Percentiles rank a stretch among this genome's conserved stretches.
Conservation (phyloP, 2,797 vertebrate species). For the Centropyge bicolor region DNA sequence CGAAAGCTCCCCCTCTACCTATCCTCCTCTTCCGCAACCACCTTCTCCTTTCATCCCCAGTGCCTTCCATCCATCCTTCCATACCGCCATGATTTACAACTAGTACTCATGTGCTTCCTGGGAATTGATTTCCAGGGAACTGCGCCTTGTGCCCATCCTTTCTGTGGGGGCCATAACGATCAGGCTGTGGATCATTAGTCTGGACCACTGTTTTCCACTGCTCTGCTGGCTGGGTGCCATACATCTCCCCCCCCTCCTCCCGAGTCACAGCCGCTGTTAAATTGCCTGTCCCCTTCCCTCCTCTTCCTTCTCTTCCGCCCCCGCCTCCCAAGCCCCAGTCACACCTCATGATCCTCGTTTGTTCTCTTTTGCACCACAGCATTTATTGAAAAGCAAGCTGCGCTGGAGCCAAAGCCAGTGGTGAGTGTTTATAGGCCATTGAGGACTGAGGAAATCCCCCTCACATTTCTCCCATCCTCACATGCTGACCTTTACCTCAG, state of each 20-base stretch:
- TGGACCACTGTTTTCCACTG: slow-evolving; percentile 85
- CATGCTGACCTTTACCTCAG: slow-evolving; percentile 57
- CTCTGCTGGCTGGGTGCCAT: slow-evolving; percentile 81
- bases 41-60: slow-evolving; percentile 65
- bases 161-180: slow-evolving; percentile 86
- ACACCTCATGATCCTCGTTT: slow-evolving; percentile 80
- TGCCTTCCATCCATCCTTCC: slow-evolving; percentile 70
- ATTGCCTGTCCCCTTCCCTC: slow-evolving; percentile 73
- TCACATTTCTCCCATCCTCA: slow-evolving; percentile 8
- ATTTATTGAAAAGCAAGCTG: slow-evolving; percentile 77
- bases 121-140: slow-evolving; percentile 87
- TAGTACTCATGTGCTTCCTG: slow-evolving; percentile 78
- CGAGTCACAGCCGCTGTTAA: slow-evolving; percentile 71
- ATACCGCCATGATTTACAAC: slow-evolving; percentile 82
- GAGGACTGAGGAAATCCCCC: slow-evolving; percentile 52
- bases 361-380: slow-evolving; percentile 77
- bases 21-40: slow-evolving; percentile 66
- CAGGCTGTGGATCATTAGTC: slow-evolving; percentile 87
- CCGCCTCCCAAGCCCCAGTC: slow-evolving; percentile 57
- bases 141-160: slow-evolving; percentile 81
- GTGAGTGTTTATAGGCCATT: slow-evolving; percentile 59
- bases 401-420: slow-evolving; percentile 46
- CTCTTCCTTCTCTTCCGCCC: slow-evolving; percentile 55
- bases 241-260: slow-evolving; percentile 75
- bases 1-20: slow-evolving; percentile 43